Percentiles rank a stretch among this genome's conserved stretches.
These are phyloP conservation scores for Myotis pilosus DNA, from an alignment of 2,797 vertebrate species.

Conservation along the genomic window DNA sequence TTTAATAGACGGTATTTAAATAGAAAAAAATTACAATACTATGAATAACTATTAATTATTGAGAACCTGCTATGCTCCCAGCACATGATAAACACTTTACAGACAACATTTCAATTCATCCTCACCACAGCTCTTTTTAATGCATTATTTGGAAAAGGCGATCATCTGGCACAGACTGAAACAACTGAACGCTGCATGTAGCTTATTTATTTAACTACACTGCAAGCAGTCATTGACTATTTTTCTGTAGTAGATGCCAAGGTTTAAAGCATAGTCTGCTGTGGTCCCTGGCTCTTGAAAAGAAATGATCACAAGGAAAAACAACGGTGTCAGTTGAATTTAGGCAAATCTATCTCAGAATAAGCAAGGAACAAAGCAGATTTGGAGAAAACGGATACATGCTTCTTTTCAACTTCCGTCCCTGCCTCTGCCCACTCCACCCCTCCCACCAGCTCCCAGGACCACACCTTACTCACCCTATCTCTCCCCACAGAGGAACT, in stretches of 20 bases:
- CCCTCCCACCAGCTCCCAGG: accelerated
- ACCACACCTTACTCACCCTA: no score
- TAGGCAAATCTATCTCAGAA: background rate
- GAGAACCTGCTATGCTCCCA: background rate
- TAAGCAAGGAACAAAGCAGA: background rate
- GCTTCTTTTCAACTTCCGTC: background rate
- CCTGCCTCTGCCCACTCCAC: background rate
- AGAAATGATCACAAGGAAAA: background rate
- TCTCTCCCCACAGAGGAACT: background rate
- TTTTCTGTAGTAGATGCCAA: background rate
- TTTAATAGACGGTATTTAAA: background rate
- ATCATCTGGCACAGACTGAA: background rate
- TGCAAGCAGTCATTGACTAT: background rate
- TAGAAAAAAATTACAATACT: background rate
- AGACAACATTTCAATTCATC: background rate
- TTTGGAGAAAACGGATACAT: background rate
- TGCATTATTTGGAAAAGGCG: background rate
- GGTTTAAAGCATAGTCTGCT: background rate
- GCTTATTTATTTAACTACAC: background rate
- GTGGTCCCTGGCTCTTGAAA: background rate
- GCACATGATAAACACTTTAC: background rate
- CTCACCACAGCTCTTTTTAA: background rate
- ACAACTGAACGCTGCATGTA: background rate
- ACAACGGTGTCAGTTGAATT: background rate
- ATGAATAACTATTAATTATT: background rate